Evolutionary conservation across 2,888 invertebrate genomes (phyloP).

Genomic region (Dynastes hyllus): DNA sequence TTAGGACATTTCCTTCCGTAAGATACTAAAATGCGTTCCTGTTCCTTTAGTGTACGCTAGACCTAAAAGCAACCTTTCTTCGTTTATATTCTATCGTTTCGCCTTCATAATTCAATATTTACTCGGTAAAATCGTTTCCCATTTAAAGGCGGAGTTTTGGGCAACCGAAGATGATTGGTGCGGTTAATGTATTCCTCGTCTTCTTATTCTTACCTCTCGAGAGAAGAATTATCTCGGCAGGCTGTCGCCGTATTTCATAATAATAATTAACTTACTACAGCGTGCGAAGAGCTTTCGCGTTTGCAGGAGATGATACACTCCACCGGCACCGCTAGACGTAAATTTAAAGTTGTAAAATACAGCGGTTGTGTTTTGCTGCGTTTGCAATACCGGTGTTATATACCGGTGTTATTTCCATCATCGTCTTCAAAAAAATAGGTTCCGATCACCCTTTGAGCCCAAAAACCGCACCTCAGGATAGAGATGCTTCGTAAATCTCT

Average conservation of each 20-base stretch:
- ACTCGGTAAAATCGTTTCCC: conserved; percentile 44
- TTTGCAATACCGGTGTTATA: neutral
- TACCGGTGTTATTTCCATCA: no score
- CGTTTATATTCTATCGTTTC: conserved; percentile 30
- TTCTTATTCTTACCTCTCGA: conserved; percentile 46
- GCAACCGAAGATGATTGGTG: conserved; percentile 2
- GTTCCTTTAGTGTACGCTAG: no score
- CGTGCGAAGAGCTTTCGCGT: conserved; percentile 42
- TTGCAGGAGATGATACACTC: conserved; percentile 21
- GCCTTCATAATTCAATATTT: conserved; percentile 52
- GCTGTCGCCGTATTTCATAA: conserved; percentile 61
- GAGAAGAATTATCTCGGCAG: conserved; percentile 46
- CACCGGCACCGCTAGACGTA: conserved; percentile 18
- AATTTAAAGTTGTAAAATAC: conserved; percentile 35
- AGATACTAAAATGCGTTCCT: no score
- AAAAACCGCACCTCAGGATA: no score
- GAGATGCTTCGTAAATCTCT: no score
- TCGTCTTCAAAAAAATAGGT: no score
- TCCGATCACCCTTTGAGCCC: no score
- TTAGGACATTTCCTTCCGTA: no score
- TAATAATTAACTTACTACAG: conserved; percentile 61
- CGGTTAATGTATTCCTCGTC: conserved; percentile 49
- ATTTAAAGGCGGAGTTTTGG: conserved; percentile 33
- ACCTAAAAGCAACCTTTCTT: no score
- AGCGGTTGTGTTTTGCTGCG: conserved; percentile 27